Conservation (phyloP, 2,113 vertebrate species). For the Larimichthys crocea region DNA sequence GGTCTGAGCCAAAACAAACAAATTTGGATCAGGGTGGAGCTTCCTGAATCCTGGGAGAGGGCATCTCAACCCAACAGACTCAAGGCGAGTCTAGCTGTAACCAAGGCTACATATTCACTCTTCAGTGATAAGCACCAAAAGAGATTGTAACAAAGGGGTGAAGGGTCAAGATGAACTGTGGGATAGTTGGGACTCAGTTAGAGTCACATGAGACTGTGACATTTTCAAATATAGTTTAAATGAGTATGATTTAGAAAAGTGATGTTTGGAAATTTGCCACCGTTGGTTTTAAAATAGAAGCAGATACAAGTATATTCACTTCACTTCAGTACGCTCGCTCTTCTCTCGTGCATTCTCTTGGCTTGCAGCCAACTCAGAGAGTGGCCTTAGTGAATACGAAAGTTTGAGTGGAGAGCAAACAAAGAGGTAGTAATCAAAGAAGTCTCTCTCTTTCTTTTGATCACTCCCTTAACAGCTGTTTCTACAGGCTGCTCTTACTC, state of each 20-base stretch:
- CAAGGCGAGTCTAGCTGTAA: slow-evolving; percentile 48
- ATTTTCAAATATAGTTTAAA: slow-evolving; percentile 21
- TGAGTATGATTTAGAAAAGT: neutral
- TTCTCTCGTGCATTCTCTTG: slow-evolving; percentile 25
- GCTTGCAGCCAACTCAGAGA: slow-evolving; percentile 41
- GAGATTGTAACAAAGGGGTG: slow-evolving; percentile 24
- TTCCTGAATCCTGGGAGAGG: slow-evolving; percentile 79
- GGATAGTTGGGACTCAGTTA: neutral
- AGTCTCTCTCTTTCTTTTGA: slow-evolving; percentile 68
- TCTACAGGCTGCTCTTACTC: slow-evolving; percentile 52
- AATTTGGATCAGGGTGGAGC: slow-evolving; percentile 74
- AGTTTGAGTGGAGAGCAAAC: slow-evolving; percentile 65
- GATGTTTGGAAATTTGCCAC: neutral
- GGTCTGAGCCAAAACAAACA: slow-evolving; percentile 74
- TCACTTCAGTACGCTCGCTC: neutral
- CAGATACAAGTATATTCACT: neutral
- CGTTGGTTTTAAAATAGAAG: slow-evolving; percentile 12
- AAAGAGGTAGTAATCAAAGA: slow-evolving; percentile 75
- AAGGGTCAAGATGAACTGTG: slow-evolving; percentile 50
- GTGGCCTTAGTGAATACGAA: slow-evolving; percentile 56
- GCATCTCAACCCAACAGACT: slow-evolving; percentile 51
- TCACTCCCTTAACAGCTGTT: slow-evolving; percentile 79
- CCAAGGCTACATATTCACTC: slow-evolving; percentile 52
- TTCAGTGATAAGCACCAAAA: slow-evolving; percentile 44
- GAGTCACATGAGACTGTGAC: slow-evolving; percentile 15